Conservation (phyloP, 2,113 vertebrate genomes). For the Osmerus eperlanus region DNA sequence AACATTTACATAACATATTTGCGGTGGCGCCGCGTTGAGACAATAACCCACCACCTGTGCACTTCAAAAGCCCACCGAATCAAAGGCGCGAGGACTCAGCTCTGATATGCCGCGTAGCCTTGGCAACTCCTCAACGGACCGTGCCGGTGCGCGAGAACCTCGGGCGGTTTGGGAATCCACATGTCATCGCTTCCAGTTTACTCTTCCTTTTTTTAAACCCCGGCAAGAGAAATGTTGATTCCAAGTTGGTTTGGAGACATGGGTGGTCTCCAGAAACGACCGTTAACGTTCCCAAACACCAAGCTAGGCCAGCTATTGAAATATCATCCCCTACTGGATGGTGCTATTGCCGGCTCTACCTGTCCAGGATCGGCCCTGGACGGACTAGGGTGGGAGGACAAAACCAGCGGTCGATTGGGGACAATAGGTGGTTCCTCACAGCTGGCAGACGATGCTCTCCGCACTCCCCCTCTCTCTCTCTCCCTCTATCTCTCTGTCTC, state of each 20-base stretch:
- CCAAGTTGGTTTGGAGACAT: constrained; percentile 21
- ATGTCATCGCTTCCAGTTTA: constrained; percentile 10
- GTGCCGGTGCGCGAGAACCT: background rate
- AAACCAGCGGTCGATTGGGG: too few species aligned
- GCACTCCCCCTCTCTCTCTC: background rate
- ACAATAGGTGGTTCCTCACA: background rate
- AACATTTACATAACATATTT: constrained; percentile 14
- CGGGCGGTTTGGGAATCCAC: constrained; percentile 32
- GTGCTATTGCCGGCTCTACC: too few species aligned
- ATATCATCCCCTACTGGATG: too few species aligned
- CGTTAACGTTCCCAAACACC: background rate
- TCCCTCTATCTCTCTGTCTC: too few species aligned
- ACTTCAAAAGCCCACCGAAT: background rate
- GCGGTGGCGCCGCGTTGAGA: background rate
- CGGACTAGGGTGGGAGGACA: background rate
- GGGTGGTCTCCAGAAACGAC: constrained; percentile 35
- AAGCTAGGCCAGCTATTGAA: too few species aligned
- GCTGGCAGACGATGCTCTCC: too few species aligned
- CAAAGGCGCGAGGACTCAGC: background rate
- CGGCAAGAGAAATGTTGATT: constrained; percentile 11
- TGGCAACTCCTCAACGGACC: constrained; percentile 5
- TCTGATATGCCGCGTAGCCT: background rate
- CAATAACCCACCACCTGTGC: background rate
- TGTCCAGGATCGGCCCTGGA: too few species aligned
- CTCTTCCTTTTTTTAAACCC: background rate